A percentile compares a stretch with the other conserved stretches of the same genome.
These are phyloP conservation scores for Alethe castanea DNA, from an alignment of 2,113 vertebrate species.

Conservation along the genomic window DNA sequence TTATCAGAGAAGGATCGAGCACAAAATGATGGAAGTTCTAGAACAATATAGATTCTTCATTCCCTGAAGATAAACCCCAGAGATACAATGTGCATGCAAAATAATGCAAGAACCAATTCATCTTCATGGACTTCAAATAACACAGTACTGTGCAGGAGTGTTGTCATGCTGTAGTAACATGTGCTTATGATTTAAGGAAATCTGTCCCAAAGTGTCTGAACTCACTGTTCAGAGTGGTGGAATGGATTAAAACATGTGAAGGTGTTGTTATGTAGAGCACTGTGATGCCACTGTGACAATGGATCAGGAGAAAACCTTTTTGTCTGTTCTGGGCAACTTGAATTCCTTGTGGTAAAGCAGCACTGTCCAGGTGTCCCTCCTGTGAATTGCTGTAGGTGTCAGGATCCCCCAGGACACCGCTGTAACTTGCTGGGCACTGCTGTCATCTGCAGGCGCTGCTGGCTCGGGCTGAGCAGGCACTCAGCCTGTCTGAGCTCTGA, in stretches of 20 bases:
- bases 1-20: not conserved
- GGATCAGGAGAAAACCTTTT: not conserved
- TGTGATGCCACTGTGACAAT: not conserved
- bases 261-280: not conserved
- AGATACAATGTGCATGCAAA: not conserved
- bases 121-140: not conserved
- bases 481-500: not conserved
- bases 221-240: not conserved
- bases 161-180: not conserved
- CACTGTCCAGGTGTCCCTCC: not conserved
- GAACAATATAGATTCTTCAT: not conserved
- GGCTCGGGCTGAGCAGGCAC: not conserved
- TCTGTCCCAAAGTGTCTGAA: not conserved
- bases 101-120: not conserved
- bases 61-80: not conserved
- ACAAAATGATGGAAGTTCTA: not conserved
- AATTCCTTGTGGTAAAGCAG: not conserved
- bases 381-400: not conserved
- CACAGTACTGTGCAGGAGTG: not conserved
- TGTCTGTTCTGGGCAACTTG: not conserved
- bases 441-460: not conserved
- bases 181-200: not conserved
- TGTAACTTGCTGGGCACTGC: not conserved
- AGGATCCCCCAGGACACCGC: not conserved
- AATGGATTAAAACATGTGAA: not conserved